A percentile compares a stretch with the other conserved stretches of the same genome.
These are phyloP conservation scores for Gambelia wislizenii DNA, from an alignment of 2,797 vertebrate genomes.

Conservation along the genomic window DNA sequence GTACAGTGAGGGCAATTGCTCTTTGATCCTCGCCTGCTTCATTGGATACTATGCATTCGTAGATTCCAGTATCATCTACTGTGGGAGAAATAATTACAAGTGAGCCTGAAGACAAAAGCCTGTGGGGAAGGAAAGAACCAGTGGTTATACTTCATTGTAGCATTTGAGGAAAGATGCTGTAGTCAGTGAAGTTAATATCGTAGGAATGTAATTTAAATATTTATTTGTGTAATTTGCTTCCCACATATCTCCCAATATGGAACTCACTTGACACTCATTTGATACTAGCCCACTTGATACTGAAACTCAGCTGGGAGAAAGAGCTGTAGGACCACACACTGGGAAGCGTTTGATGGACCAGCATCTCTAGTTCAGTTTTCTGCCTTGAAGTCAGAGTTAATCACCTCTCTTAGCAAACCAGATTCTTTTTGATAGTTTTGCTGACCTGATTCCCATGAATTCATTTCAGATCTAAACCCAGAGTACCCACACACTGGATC, in stretches of 20 bases:
- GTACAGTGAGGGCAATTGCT: constrained; percentile 87
- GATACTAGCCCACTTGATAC: background rate
- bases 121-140: constrained; percentile 62
- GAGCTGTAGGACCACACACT: background rate
- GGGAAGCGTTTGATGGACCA: background rate
- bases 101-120: constrained; percentile 94
- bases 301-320: background rate
- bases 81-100: constrained; percentile 93
- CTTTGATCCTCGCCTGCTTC: constrained; percentile 89
- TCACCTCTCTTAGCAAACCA: background rate
- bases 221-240: too few species aligned
- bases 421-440: background rate
- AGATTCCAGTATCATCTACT: constrained; percentile 91
- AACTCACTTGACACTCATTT: too few species aligned
- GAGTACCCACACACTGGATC: background rate
- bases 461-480: background rate
- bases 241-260: too few species aligned
- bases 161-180: background rate
- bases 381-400: background rate
- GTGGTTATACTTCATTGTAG: background rate
- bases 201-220: background rate
- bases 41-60: constrained; percentile 89
- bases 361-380: background rate
- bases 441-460: background rate
- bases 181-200: background rate